These are phyloP conservation scores for Aphidius ervi DNA, from an alignment of 1,140 invertebrate species.

Conservation along the genomic window DNA sequence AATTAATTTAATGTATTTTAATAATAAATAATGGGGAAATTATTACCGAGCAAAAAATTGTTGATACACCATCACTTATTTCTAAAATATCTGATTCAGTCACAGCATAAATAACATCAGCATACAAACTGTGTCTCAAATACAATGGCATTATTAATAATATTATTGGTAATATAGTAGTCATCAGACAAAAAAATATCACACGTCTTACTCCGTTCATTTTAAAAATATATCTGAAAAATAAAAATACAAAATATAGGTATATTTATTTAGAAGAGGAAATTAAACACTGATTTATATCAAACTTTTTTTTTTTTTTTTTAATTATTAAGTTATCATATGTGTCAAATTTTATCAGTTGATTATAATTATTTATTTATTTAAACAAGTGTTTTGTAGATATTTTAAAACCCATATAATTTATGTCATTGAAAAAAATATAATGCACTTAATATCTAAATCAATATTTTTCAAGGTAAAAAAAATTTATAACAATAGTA, in stretches of 20 bases:
- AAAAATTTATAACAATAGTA: too few relatives aligned
- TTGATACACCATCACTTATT: slow-evolving; percentile 71
- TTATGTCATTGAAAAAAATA: too few relatives aligned
- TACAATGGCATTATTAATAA: slow-evolving; percentile 72
- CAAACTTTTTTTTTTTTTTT: too few relatives aligned
- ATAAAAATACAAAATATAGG: slow-evolving; percentile 28
- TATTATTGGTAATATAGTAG: slow-evolving; percentile 65
- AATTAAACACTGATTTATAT: too few relatives aligned
- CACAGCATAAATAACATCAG: slow-evolving; percentile 68
- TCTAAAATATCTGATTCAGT: slow-evolving; percentile 78
- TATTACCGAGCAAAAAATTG: slow-evolving; percentile 66
- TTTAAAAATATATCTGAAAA: slow-evolving; percentile 59
- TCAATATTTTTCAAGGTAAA: too few relatives aligned
- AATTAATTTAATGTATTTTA: slow-evolving; percentile 14
- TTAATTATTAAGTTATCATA: too few relatives aligned
- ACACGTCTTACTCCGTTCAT: slow-evolving; percentile 74
- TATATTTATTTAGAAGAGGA: background rate
- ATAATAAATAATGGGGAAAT: slow-evolving; percentile 8
- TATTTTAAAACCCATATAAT: too few relatives aligned
- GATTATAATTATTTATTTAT: too few relatives aligned
- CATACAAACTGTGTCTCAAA: slow-evolving; percentile 67
- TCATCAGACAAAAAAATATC: slow-evolving; percentile 68
- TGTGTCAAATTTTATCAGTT: too few relatives aligned
- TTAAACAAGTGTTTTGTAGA: too few relatives aligned
- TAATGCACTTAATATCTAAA: too few relatives aligned